Base-by-base conservation (phyloP, 2,888 invertebrate species). In the Leucophenga maculata region DNA sequence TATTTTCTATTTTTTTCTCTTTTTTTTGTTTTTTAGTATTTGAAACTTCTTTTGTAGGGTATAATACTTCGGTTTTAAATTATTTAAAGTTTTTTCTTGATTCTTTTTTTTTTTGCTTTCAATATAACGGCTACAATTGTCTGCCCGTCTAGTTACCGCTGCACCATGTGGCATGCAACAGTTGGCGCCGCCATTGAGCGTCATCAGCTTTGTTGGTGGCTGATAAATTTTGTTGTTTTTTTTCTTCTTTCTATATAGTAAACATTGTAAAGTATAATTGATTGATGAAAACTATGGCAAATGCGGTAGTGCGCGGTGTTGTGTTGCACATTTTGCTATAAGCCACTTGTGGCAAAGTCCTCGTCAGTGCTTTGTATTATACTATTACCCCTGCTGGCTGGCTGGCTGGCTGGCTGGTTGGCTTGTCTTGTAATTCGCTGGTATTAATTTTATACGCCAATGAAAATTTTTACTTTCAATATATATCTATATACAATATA, bases 131-230 rank as follows among this genome's bases (percentile, higher is more conserved):
- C 32, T 66, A 18, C 66, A 54, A 44, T 44, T 66, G 52, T 39
- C 44, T 55, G 32, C 8, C 44, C 16, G 52, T 50, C 31, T 52
- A 18, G 50, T 44, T 31, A 20, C 16, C 46, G 31, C 39, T 39
- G 39, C 44, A 66, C 6, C 39, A 39, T 39, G 39, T 39, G 39
- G 39, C 39, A 39, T 39, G 54, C 55, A 44, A 32, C 57, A 66
- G 44, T 44, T 44, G 31, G 44, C 44, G 22, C 18, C 59, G 52
- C 60, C 44, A 46, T 64, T 46, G 20, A 55, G 9, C 26, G 26
- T n/a, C n/a, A 67, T 69, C 64, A 69, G 66, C 69, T 55, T 67
- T 66, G 62, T 39, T 67, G 60, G 67, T 44, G 60, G 60, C 59
- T 60, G 22, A 59, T 16, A 59, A 44, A n/a, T 39, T 39, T 39